Base-by-base conservation (phyloP, 2,797 vertebrate species). In the Rhadinocentrus ornatus region DNA sequence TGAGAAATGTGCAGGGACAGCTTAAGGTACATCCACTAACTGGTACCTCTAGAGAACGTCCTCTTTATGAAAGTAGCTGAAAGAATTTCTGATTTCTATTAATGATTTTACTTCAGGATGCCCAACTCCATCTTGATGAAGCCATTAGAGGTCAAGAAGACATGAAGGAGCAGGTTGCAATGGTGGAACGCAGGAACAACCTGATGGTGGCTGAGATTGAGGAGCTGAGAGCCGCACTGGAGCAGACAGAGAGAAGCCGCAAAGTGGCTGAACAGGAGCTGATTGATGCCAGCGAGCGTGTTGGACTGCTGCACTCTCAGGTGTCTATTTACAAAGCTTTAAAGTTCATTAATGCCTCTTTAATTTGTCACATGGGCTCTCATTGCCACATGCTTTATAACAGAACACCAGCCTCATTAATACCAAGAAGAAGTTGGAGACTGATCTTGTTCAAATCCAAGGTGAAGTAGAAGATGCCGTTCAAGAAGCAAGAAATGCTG, bases 241-340 rank as follows among this genome's bases (percentile, higher is more conserved):
- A 97, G 86, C 96, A 98, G 89, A 96, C 95, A 0, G 97, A 98
- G 67, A 86, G 95, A 83, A 77, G 93, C 69, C 93, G 95, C 63
- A 95, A 95, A 89, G 79, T 95, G 53, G 97, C 95, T 0, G 97
- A 98, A 82, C 96, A 97, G 88, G 97, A 97, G 89, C 91, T 99
- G 62, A 73, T 92, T 0, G 96, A 97, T 1, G 93, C 94, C 78
- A 97, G 94, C 0, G 95, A 97, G 80, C 90, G 95, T 0, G 95
- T 95, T 46, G 93, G 95, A 62, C 93, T 98, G 24, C 93, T 98
- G 20, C 93, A 95, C 83, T 94, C 93, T 41, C 94, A 94, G 87
- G 94, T 72, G n/a, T 52, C 15, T 15, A 26, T 37, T 15, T 10
- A 26, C 26, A 10, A 29, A 4, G 27, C 27, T 29, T 2, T 2